Conservation (phyloP, 2,113 vertebrate genomes). For the Atherinomorus stipes region DNA sequence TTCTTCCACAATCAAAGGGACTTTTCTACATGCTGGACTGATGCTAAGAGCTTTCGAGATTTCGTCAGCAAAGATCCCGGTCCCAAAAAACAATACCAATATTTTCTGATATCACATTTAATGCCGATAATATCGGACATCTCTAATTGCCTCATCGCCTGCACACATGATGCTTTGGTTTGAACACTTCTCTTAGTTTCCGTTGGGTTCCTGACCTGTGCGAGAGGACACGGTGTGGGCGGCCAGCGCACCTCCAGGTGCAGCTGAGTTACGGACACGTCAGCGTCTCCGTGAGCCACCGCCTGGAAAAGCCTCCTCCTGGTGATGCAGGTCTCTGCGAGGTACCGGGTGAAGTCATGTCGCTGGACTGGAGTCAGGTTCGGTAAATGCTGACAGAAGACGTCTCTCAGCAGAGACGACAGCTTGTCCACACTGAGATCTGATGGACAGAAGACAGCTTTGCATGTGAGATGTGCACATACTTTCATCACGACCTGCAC, state of each 20-base stretch:
- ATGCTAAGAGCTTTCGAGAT: too few relatives aligned
- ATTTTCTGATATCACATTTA: too few relatives aligned
- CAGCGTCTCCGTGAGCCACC: slow-evolving; percentile 24
- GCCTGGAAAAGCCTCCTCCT: slow-evolving; percentile 67
- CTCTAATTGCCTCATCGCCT: too few relatives aligned
- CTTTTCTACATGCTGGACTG: too few relatives aligned
- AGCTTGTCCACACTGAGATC: slow-evolving; percentile 36
- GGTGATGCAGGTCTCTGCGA: slow-evolving; percentile 45
- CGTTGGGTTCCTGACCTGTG: slow-evolving; percentile 36
- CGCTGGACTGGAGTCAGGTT: slow-evolving; percentile 52
- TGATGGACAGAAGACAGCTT: slow-evolving; percentile 35
- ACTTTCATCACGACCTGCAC: neutral
- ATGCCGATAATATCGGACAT: too few relatives aligned
- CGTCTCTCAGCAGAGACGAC: slow-evolving; percentile 35
- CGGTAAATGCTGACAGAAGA: slow-evolving; percentile 45
- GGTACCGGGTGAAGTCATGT: slow-evolving; percentile 45
- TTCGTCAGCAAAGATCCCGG: too few relatives aligned
- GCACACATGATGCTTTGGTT: neutral
- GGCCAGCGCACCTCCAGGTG: slow-evolving; percentile 68
- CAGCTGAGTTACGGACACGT: neutral
- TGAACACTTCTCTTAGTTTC: neutral
- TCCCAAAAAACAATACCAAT: too few relatives aligned
- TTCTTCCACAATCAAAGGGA: too few relatives aligned
- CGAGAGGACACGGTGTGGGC: slow-evolving; percentile 55
- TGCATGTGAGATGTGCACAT: too few relatives aligned